A percentile compares a stretch with the other conserved stretches of the same genome.
phyloP scores from a whole-genome alignment of 2,888 invertebrate species.

The Nowickia ferox region DNA sequence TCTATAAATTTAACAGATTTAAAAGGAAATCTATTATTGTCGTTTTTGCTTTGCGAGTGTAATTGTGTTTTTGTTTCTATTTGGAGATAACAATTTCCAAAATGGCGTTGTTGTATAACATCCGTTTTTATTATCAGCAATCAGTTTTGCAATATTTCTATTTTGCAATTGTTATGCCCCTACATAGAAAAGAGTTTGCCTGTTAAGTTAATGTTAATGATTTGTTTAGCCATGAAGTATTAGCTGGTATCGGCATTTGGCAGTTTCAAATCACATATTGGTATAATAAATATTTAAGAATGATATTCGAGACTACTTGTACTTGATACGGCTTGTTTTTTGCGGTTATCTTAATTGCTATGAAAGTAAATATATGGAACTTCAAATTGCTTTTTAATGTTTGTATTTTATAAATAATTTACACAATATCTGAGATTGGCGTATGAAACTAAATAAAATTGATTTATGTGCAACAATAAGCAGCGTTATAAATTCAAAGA shows the following conservation, averaged over 20 bases:
- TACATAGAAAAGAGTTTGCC: not conserved
- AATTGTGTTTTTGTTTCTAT: slow-evolving; percentile 45
- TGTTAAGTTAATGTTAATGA: slow-evolving; percentile 5
- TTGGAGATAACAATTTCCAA: slow-evolving; percentile 60
- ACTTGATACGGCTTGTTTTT: no score
- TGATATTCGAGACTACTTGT: no score
- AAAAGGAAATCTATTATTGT: slow-evolving; percentile 55
- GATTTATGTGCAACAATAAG: no score
- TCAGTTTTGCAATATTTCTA: slow-evolving; percentile 63
- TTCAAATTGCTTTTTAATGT: no score
- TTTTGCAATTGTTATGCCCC: slow-evolving; percentile 43
- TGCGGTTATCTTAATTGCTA: no score
- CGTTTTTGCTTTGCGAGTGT: slow-evolving; percentile 36
- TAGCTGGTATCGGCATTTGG: not conserved
- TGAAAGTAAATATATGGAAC: no score
- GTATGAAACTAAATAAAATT: no score
- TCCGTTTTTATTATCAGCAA: slow-evolving; percentile 71
- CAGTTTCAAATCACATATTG: no score
- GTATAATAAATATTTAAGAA: no score
- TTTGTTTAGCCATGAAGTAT: not conserved
- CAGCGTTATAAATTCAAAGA: no score
- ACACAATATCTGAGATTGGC: no score
- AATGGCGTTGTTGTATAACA: slow-evolving; percentile 70
- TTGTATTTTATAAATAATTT: no score
- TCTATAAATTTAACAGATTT: slow-evolving; percentile 19